Base-by-base conservation (phyloP, 2,113 vertebrate species). In the Andinoacara biseriatus region DNA sequence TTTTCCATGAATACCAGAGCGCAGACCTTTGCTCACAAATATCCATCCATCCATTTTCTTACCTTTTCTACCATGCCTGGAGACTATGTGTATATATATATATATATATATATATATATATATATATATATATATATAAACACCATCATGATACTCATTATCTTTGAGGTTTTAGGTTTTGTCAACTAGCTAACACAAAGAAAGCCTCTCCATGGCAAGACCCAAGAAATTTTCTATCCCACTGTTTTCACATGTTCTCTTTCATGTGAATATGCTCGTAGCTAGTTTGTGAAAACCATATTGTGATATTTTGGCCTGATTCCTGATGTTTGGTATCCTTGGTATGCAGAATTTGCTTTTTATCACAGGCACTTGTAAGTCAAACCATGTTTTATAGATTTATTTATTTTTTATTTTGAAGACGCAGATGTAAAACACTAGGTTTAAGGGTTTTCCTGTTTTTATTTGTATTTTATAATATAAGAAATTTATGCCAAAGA, bases 301-400 rank as follows among this genome's bases (percentile, higher is more conserved):
- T 13, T 65, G 35, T 0, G 35, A 14, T 24, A 0, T 43, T 43
- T 22, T 65, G n/a, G 22, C 62, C 0, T 1, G 60, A 38, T 63
- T 0, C 10, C 33, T 63, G 33, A 63, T 38, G 60, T 63, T 63
- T 38, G 20, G 10, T 62, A 63, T 22, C 40, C 13, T 46, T 4
- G 43, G 13, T 46, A 5, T 46, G 43, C 61, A 24, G n/a, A 65
- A 65, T 7, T 1, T 65, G 61, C 35, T 43, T 65, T 15, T 3
- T 40, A 43, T n/a, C 11, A 40, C 35, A 40, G 8, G 35, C n/a
- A 35, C 1, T 13, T 3, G 7, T 40, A 38, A 63, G 33, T 63
- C 38, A 63, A 63, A 11, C 3, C 38, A 63, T 20, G n/a, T 40
- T 63, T 63, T 38, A 63, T 22, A 38, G 10, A 5, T 38, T 40